phyloP scores from a whole-genome alignment of 2,888 invertebrate genomes.

The Vandiemenella viatica region DNA sequence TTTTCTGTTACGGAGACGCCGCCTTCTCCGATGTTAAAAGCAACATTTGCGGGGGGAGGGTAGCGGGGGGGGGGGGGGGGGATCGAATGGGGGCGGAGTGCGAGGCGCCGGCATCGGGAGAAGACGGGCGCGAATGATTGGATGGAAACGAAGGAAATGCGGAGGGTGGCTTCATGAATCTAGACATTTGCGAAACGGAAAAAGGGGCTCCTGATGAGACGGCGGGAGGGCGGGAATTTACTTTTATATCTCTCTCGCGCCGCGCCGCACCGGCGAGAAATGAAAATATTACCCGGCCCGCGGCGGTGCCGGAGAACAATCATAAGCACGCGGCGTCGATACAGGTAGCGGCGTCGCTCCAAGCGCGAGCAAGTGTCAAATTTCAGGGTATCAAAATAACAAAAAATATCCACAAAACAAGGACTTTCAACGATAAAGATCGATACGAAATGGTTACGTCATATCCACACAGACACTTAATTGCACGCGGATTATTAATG shows the following conservation, averaged over 20 bases:
- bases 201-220: constrained; percentile 7
- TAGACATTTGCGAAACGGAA: constrained; percentile 7
- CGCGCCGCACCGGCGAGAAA: background rate
- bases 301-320: background rate
- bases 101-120: background rate
- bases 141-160: constrained; percentile 11
- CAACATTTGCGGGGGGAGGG: background rate
- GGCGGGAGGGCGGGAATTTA: background rate
- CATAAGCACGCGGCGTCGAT: no score
- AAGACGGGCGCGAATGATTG: constrained; percentile 8
- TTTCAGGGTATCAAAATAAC: no score
- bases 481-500: no score
- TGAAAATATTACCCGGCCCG: background rate
- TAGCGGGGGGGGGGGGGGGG: background rate
- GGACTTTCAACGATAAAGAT: no score
- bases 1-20: no score
- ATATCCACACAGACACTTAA: no score
- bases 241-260: background rate
- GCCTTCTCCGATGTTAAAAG: background rate
- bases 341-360: no score
- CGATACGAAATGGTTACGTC: no score
- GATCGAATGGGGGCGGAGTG: no score
- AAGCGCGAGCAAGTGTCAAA: no score
- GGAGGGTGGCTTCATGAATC: constrained; percentile 7
- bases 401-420: no score